These are phyloP conservation scores for Tyto alba DNA, from an alignment of 2,113 vertebrate genomes.

Conservation along the genomic window DNA sequence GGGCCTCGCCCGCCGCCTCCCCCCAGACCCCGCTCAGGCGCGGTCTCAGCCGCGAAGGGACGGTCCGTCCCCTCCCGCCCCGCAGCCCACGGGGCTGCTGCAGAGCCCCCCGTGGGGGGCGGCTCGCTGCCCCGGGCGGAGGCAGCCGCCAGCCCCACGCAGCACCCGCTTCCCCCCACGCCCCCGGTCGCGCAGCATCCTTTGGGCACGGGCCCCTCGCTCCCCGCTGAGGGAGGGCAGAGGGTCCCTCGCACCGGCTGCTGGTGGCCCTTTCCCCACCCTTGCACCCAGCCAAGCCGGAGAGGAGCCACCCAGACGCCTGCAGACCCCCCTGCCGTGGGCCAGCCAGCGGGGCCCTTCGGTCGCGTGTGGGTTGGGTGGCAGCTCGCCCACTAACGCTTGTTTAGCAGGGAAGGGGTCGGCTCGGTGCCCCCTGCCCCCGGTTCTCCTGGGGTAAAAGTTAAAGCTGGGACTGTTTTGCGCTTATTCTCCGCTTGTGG, in stretches of 20 bases:
- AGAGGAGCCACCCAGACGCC: rapidly evolving
- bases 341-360: not conserved
- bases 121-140: not conserved
- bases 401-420: not conserved
- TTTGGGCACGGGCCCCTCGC: too few species aligned
- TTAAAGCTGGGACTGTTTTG: not conserved
- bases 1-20: too few species aligned
- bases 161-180: too few species aligned
- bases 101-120: not conserved
- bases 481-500: rapidly evolving
- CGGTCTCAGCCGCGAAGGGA: not conserved
- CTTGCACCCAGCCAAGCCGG: not conserved
- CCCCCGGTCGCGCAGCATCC: not conserved
- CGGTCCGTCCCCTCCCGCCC: not conserved
- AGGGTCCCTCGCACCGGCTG: not conserved
- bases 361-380: not conserved
- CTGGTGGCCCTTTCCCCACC: rapidly evolving
- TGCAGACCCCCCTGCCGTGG: not conserved
- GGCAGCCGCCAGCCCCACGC: not conserved
- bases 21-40: not conserved
- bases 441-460: not conserved
- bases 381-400: rapidly evolving
- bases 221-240: not conserved
- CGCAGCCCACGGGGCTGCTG: not conserved
- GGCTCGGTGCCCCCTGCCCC: not conserved